A percentile compares a stretch with the other conserved stretches of the same genome.
phyloP scores from a whole-genome alignment of 2,797 vertebrate genomes.

The Leptoclinus maculatus region DNA sequence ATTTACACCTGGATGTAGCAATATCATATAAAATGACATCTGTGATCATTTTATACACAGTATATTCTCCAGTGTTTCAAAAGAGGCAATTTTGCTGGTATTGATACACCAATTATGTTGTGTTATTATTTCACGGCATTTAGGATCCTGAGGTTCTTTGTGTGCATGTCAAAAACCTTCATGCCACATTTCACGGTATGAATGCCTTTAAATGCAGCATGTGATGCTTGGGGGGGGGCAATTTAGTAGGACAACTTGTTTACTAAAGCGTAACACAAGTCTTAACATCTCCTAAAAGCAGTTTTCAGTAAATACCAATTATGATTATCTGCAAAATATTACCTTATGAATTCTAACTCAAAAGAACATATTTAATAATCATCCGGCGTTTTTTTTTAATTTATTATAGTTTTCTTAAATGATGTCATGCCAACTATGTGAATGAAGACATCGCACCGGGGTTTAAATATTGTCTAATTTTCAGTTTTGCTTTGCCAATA shows the following conservation, averaged over 20 bases:
- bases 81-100: neutral
- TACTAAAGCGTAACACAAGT: neutral
- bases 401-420: neutral
- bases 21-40: neutral
- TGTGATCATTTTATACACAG: neutral
- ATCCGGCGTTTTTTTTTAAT: neutral
- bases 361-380: neutral
- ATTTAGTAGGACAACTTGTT: neutral
- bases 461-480: neutral
- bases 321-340: neutral
- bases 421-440: neutral
- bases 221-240: neutral
- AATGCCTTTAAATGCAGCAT: conserved; percentile 5
- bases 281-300: neutral
- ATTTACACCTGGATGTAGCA: neutral
- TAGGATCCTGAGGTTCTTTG: neutral
- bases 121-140: neutral
- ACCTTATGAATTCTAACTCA: neutral
- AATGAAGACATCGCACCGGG: neutral
- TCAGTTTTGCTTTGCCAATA: neutral
- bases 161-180: conserved; percentile 10
- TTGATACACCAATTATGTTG: neutral
- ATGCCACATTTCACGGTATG: conserved; percentile 8
- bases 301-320: neutral
- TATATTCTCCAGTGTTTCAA: neutral